Base-by-base conservation (phyloP, 2,113 vertebrate species). In the Mormoops blainvillei region DNA sequence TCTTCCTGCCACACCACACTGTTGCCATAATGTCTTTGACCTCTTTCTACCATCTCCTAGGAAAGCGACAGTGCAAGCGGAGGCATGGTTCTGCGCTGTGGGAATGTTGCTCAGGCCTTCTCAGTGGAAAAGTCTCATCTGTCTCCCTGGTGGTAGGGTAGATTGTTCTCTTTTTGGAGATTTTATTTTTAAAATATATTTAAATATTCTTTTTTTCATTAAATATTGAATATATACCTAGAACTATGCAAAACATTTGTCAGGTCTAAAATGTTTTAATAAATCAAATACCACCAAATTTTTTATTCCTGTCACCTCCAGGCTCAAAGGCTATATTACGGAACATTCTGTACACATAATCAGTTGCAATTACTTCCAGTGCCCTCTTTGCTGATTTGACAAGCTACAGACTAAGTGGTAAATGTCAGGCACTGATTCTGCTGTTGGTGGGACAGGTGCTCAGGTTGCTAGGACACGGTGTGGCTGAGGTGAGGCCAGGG, bases 401-500 rank as follows among this genome's bases (percentile, higher is more conserved):
- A 22, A 70, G 82, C 83, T 80, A 4, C 18, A 26, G 41, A 33
- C 68, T 63, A 82, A 94, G 82, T 31, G 74, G 63, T 70, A 65
- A 89, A 83, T 33, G 92, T 87, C 76, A 84, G 82, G 70, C 22
- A 16, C 41, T 15, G 70, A 61, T 81, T 89, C 36, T 8, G 61
- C 58, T 13, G 58, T 50, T 7, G 22, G 65, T 38, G 38, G 22
- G 56, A 15, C 67, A 86, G n/a, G 56, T 54, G 61, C 73, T 91
- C 33, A 18, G 58, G 92, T 95, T 95, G 96, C 96, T 93, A 93
- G 89, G 96, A 97, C 26, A 91, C 82, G 1, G 5, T 7, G 65
- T 20, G 76, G 48, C 84, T 10, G 76, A 50, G 28, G 7, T 20
- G 71, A 76, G 89, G 24, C 10, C n/a, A 43, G 14, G 41, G 43